A percentile compares a stretch with the other conserved stretches of the same genome.
Conservation (phyloP, 1,140 invertebrate genomes). For the Coelopa frigida region DNA sequence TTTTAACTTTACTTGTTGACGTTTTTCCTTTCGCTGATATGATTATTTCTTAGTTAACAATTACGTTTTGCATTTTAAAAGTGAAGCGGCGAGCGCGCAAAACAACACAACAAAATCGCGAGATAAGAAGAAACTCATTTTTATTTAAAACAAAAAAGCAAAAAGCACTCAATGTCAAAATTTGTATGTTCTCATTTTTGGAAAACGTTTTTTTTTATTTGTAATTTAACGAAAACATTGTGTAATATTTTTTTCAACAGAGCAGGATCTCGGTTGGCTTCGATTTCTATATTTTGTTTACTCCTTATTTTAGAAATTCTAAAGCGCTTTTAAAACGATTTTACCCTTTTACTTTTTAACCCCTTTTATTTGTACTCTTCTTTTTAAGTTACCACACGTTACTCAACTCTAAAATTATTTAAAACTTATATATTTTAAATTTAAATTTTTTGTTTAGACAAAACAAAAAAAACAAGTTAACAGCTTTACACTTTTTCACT, state of each 20-base stretch:
- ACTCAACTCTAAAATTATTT: too few relatives aligned
- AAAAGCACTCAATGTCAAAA: neutral
- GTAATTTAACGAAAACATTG: neutral
- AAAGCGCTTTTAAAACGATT: slow-evolving; percentile 19
- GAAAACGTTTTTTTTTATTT: slow-evolving; percentile 4
- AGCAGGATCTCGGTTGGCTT: slow-evolving; percentile 44
- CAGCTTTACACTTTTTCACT: slow-evolving; percentile 13
- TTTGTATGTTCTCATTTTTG: too few relatives aligned
- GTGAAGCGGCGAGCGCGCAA: slow-evolving; percentile 38
- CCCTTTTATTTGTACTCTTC: too few relatives aligned
- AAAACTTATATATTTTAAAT: neutral
- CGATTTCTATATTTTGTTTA: slow-evolving; percentile 12
- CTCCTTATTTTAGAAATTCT: slow-evolving; percentile 24
- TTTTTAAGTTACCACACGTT: too few relatives aligned
- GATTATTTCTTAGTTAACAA: too few relatives aligned
- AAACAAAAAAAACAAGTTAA: slow-evolving; percentile 11
- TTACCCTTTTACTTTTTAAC: too few relatives aligned
- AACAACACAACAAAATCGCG: slow-evolving; percentile 27
- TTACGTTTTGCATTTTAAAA: too few relatives aligned
- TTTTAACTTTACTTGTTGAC: too few relatives aligned
- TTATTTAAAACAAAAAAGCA: neutral
- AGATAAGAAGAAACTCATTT: slow-evolving; percentile 4
- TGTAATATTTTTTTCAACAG: slow-evolving; percentile 16
- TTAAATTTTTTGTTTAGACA: slow-evolving; percentile 5
- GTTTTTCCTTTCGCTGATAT: too few relatives aligned